Evolutionary conservation across 1,140 invertebrate species (phyloP).

Genomic region (Adoxophyes honmai): DNA sequence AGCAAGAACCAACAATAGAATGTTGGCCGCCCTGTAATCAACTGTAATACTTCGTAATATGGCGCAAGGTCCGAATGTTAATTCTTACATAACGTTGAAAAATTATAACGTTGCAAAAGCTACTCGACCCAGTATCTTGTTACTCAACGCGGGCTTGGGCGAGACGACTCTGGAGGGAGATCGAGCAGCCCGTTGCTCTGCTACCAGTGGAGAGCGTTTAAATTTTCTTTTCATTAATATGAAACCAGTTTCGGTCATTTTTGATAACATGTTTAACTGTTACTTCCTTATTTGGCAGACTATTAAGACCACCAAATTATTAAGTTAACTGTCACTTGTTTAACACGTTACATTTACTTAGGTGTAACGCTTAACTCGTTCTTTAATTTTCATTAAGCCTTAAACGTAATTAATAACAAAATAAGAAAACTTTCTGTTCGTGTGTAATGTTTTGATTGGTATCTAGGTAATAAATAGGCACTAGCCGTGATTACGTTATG

Average conservation of each 20-base stretch:
- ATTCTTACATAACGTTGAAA: slow-evolving; percentile 10
- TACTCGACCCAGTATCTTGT: slow-evolving; percentile 9
- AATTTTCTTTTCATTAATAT: background rate
- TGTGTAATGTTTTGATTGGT: too few species aligned
- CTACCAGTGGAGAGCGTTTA: too few species aligned
- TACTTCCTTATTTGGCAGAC: background rate
- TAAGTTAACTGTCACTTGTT: background rate
- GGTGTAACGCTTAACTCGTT: too few species aligned
- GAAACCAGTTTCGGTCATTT: background rate
- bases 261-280: background rate
- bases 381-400: too few species aligned
- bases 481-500: too few species aligned
- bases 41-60: slow-evolving; percentile 14
- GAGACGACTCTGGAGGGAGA: slow-evolving; percentile 4
- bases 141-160: background rate
- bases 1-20: background rate
- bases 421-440: too few species aligned
- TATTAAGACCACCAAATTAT: background rate
- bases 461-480: too few species aligned
- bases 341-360: too few species aligned
- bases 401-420: too few species aligned
- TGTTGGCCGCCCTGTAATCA: background rate
- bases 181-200: background rate
- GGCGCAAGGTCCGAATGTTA: slow-evolving; percentile 6
- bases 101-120: slow-evolving; percentile 16